These are phyloP conservation scores for Leptothorax acervorum DNA, from an alignment of 2,888 invertebrate genomes.

Conservation along the genomic window DNA sequence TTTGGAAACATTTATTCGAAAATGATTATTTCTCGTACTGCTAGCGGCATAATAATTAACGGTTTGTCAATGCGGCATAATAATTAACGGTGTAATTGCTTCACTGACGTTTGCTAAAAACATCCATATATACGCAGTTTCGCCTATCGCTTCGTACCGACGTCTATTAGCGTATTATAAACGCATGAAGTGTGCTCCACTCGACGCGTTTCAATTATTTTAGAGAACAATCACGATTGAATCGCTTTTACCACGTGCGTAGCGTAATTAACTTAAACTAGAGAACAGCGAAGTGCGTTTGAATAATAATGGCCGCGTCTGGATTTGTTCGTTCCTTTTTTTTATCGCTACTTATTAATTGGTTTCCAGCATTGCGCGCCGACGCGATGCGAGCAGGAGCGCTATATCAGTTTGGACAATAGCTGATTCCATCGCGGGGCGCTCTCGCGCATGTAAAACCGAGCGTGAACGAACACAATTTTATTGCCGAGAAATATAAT, in stretches of 20 bases:
- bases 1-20: background rate
- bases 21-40: background rate
- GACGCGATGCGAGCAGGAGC: conserved; percentile 15
- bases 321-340: conserved; percentile 4
- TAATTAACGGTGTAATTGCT: conserved; percentile 23
- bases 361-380: conserved; percentile 30
- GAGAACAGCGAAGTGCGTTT: conserved; percentile 32
- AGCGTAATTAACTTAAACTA: conserved; percentile 47
- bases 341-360: conserved; percentile 46
- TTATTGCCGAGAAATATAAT: conserved; percentile 57
- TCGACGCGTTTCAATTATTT: conserved; percentile 78
- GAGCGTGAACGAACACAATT: conserved; percentile 32
- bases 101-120: conserved; percentile 39
- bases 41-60: too few relatives aligned
- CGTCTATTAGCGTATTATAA: conserved; percentile 71
- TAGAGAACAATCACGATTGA: conserved; percentile 56
- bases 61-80: background rate
- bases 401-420: conserved; percentile 48
- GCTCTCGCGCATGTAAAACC: conserved; percentile 43
- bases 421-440: conserved; percentile 34
- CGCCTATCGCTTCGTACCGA: conserved; percentile 65
- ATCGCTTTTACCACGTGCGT: conserved; percentile 56
- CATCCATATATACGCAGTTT: conserved; percentile 42
- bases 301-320: conserved; percentile 47
- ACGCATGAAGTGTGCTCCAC: conserved; percentile 68